These are phyloP conservation scores for Lamellibrachia columna DNA, from an alignment of 2,888 invertebrate genomes.

Conservation along the genomic window DNA sequence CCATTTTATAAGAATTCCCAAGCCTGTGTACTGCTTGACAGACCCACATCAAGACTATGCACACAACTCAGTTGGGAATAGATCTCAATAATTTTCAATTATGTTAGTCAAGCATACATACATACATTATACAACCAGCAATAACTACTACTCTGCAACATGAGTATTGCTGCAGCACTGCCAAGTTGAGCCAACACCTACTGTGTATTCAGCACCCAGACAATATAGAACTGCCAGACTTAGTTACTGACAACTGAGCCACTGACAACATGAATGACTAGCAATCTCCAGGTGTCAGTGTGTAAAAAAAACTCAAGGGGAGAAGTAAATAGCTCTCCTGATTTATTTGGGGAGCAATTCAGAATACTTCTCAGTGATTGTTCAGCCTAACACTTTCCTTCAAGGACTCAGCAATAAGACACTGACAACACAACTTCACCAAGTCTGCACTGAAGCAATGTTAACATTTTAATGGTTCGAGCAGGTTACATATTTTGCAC, in stretches of 20 bases:
- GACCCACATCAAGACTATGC: background rate
- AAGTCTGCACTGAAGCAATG: background rate
- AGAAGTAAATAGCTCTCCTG: background rate
- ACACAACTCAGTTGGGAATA: background rate
- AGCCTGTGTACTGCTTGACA: background rate
- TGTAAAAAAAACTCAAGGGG: background rate
- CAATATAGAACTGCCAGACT: background rate
- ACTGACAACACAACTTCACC: background rate
- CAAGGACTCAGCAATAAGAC: background rate
- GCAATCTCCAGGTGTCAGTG: background rate
- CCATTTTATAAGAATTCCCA: background rate
- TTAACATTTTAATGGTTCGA: background rate
- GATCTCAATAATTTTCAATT: background rate
- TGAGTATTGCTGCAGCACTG: background rate
- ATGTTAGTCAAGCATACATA: background rate
- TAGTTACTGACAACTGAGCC: constrained; percentile 1
- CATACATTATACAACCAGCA: background rate
- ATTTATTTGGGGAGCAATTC: background rate
- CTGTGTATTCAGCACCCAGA: background rate
- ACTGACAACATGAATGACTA: too few species aligned
- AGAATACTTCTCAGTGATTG: background rate
- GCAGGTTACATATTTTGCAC: background rate
- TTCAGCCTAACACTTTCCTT: background rate
- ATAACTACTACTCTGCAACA: background rate
- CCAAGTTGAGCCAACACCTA: background rate